Evolutionary conservation across 2,888 invertebrate genomes (phyloP).

Genomic region (Dugesia japonica): DNA sequence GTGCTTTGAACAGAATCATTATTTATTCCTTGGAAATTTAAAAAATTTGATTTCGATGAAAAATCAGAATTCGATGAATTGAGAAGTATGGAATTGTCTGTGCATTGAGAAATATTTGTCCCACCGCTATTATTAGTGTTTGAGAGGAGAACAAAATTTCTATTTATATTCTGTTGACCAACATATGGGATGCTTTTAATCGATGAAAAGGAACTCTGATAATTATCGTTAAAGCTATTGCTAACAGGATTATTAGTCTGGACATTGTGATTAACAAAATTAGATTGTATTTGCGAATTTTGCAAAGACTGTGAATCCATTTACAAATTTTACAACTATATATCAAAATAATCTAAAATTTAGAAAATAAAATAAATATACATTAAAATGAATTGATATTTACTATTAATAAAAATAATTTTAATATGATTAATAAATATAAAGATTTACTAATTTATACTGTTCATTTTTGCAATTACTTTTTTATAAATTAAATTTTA

Average conservation of each 20-base stretch:
- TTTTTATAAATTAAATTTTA: no score
- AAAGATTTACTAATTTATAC: no score
- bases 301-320: constrained; percentile 3
- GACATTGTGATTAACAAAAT: background rate
- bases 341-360: background rate
- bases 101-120: background rate
- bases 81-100: constrained; percentile 12
- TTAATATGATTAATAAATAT: no score
- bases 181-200: background rate
- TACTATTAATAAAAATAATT: no score
- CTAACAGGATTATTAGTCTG: background rate
- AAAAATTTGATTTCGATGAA: background rate
- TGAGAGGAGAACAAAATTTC: background rate
- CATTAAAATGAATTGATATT: no score
- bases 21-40: constrained; percentile 1
- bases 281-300: background rate
- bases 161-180: background rate
- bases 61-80: background rate
- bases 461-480: no score
- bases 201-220: background rate
- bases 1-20: background rate
- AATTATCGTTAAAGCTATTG: background rate
- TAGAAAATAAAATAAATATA: background rate
- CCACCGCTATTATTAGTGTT: background rate
- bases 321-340: no score